Percentiles rank a stretch among this genome's conserved stretches.
Conservation (phyloP, 2,797 vertebrate genomes). For the Megaceryle alcyon region DNA sequence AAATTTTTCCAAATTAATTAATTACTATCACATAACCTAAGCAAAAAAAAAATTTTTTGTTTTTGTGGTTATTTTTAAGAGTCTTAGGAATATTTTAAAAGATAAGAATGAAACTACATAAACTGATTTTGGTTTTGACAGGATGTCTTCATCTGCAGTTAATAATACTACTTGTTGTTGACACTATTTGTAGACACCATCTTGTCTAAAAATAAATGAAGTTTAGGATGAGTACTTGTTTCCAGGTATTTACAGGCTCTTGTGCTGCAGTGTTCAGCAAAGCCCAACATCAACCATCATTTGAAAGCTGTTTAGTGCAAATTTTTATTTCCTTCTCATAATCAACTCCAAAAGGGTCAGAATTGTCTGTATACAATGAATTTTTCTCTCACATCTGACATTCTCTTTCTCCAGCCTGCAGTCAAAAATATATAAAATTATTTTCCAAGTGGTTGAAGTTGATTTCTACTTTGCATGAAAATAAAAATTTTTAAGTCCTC, state of each 20-base stretch:
- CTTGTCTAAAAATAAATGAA: not conserved
- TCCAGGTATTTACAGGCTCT: not conserved
- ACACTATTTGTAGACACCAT: not conserved
- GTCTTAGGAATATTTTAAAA: not conserved
- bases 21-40: not conserved
- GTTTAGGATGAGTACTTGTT: not conserved
- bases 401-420: not conserved
- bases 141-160: not conserved
- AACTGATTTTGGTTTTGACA: not conserved
- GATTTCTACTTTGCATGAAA: not conserved
- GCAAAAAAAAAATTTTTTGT: not conserved
- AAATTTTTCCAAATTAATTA: not conserved
- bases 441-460: not conserved
- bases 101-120: not conserved
- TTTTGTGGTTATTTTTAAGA: not conserved
- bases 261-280: not conserved
- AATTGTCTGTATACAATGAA: not conserved
- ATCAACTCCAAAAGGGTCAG: not conserved
- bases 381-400: not conserved
- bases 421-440: not conserved
- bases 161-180: not conserved
- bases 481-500: not conserved
- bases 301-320: not conserved
- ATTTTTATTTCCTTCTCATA: not conserved
- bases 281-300: not conserved